Evolutionary conservation across 2,113 vertebrate species (phyloP).

Genomic region (Trematomus loennbergii): DNA sequence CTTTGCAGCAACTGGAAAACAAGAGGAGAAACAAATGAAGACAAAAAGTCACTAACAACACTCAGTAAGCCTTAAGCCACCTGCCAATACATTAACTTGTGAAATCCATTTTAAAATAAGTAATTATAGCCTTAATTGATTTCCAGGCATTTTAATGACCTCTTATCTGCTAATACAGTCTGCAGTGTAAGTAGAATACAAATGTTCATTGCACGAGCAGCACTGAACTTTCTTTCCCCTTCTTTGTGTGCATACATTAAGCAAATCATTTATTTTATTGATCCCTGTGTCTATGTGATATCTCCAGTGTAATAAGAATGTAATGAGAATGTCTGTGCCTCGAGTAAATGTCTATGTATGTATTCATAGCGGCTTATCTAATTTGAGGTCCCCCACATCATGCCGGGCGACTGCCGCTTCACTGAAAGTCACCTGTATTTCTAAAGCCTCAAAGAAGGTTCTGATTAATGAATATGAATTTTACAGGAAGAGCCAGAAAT

Average conservation of each 20-base stretch:
- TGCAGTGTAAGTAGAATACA: slow-evolving; percentile 18
- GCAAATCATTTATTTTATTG: background rate
- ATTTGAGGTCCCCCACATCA: slow-evolving; percentile 9
- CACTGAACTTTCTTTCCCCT: background rate
- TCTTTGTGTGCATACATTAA: background rate
- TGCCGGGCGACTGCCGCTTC: background rate
- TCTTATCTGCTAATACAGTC: slow-evolving; percentile 19
- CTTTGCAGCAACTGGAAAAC: background rate
- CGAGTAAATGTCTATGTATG: background rate
- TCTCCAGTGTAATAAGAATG: background rate
- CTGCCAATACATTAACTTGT: slow-evolving; percentile 9
- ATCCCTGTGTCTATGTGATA: background rate
- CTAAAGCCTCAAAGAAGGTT: slow-evolving; percentile 23
- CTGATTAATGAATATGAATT: slow-evolving; percentile 45
- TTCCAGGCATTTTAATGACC: slow-evolving; percentile 31
- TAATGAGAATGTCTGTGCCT: slow-evolving; percentile 10
- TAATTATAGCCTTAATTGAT: slow-evolving; percentile 38
- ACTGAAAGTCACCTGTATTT: slow-evolving; percentile 14
- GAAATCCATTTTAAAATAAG: slow-evolving; percentile 25
- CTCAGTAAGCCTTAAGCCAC: background rate
- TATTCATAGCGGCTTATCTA: background rate
- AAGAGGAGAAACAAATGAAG: background rate
- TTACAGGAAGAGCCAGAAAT: slow-evolving; percentile 32
- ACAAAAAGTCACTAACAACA: background rate
- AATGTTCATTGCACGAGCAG: slow-evolving; percentile 3